Base-by-base conservation (phyloP, 2,797 vertebrate species). In the Vespertilio murinus region DNA sequence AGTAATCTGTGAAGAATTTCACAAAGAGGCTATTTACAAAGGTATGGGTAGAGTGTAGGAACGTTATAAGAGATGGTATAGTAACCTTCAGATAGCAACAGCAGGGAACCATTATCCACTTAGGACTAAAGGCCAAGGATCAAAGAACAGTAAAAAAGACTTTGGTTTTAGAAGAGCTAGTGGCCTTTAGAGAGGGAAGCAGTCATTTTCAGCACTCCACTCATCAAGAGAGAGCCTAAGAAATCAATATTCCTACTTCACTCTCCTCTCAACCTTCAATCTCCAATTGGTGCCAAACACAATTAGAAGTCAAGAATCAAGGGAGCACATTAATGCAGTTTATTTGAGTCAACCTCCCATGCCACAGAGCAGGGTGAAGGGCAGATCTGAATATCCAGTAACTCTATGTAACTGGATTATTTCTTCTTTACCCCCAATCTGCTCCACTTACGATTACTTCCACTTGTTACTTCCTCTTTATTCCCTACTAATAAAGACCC, bases 241-340 rank as follows among this genome's bases (percentile, higher is more conserved):
- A 70, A 80, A 87, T 96, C 93, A 93, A 91, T 42, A 83, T 38
- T 79, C 23, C 8, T 83, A 40, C 67, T 73, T 74, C 74, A 23
- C 42, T 92, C 38, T 85, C 81, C 22, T 73, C 70, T 85, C 64
- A 73, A 77, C 78, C 81, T 78, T 88, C 42, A 35, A 65, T 94
- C 69, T 93, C 70, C 42, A 79, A 10, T 18, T 64, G 81, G 54
- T 90, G 78, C 78, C 92, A 93, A 93, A 92, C 69, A 85, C 69
- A 93, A 88, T 22, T 64, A 92, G 91, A 90, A 94, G 64, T 90
- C 78, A 88, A 40, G 90, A 96, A 73, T 56, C 77, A 49, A 92
- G 69, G 85, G 81, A 95, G 38, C 28, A 64, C 90, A 82, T 82
- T 90, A 88, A 82, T 70, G 56, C 47, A 40, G 47, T 90, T 84